These are phyloP conservation scores for Pachyrhynchus sulphureomaculatus DNA, from an alignment of 1,140 invertebrate species.

Conservation along the genomic window DNA sequence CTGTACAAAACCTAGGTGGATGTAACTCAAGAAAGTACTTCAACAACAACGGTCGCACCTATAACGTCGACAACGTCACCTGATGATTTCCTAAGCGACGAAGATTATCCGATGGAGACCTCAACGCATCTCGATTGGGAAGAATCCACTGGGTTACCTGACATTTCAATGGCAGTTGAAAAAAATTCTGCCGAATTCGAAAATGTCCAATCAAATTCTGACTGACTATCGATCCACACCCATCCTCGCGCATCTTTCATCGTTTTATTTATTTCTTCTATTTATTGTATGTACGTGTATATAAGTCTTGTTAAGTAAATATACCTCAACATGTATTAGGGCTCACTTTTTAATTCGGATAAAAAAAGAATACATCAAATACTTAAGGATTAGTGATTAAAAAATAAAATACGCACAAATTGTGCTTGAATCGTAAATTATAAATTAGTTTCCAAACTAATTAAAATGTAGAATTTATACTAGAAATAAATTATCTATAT, in stretches of 20 bases:
- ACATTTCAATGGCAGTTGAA: constrained; percentile 34
- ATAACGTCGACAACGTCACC: constrained; percentile 30
- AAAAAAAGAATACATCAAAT: background rate
- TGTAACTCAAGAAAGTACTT: constrained; percentile 30
- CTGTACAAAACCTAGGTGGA: constrained; percentile 23
- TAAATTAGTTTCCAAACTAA: no score
- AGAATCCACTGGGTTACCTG: constrained; percentile 40
- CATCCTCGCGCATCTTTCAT: constrained; percentile 27
- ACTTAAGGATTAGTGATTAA: background rate
- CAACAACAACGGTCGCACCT: constrained; percentile 26
- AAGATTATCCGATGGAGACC: constrained; percentile 43
- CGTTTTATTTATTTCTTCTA: constrained; percentile 49
- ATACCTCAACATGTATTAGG: constrained; percentile 28
- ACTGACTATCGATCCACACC: constrained; percentile 38
- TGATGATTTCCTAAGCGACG: constrained; percentile 39
- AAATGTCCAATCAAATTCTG: constrained; percentile 36
- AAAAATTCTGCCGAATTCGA: constrained; percentile 32
- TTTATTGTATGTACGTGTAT: constrained; percentile 47
- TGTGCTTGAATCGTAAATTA: no score
- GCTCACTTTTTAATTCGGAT: background rate
- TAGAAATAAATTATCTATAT: no score
- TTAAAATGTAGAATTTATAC: no score
- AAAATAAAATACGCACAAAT: no score
- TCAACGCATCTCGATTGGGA: constrained; percentile 46
- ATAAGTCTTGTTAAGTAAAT: constrained; percentile 24